Evolutionary conservation across 2,888 invertebrate species (phyloP), one percentile per base, ranked within the genome.

Genomic region (Unio pictorum): DNA sequence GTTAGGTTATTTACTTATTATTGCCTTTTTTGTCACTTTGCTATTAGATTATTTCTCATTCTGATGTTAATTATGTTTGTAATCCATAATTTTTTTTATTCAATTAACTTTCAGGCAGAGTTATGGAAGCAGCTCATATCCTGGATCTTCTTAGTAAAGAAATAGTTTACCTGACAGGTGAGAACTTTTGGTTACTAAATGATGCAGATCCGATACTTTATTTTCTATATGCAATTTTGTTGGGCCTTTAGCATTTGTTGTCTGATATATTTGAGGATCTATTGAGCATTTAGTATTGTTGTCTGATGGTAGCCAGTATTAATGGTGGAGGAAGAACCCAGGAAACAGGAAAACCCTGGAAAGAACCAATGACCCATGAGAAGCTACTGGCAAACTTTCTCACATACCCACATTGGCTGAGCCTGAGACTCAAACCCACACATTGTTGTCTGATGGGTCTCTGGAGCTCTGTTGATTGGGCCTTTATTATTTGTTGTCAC

Each of bases 81-180:
- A 61, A 26, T 26, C 61, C n/a, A 3, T 30, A 0, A 28, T 28
- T 8, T n/a, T 26, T 34, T 58, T 8, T 23, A 23, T 58, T 7
- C 30, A 28, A 18, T 69, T 62, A 54, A 71, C 55, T 79, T 72
- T 45, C 78, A 86, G 87, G 79, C 61, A 68, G 81, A 23, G 79
- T 79, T 55, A 75, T 82, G 68, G 87, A 87, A 73, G 86, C 86
- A 20, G 78, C 82, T 54, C 82, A 86, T 61, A 85, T 88, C 28
- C 62, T 84, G 55, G 84, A 86, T 60, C 78, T 85, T 28, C 76
- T 88, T 7, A 75, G 79, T 71, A 82, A 81, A 68, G 83, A 81
- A 67, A 82, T 83, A 34, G 83, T 84, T 23, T 81, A 78, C 66
- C 69, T 88, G 26, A 85, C 87, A 67, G 86, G 85, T 84, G 73